Base-by-base conservation (phyloP, 2,888 invertebrate genomes). In the Sipha maydis region DNA sequence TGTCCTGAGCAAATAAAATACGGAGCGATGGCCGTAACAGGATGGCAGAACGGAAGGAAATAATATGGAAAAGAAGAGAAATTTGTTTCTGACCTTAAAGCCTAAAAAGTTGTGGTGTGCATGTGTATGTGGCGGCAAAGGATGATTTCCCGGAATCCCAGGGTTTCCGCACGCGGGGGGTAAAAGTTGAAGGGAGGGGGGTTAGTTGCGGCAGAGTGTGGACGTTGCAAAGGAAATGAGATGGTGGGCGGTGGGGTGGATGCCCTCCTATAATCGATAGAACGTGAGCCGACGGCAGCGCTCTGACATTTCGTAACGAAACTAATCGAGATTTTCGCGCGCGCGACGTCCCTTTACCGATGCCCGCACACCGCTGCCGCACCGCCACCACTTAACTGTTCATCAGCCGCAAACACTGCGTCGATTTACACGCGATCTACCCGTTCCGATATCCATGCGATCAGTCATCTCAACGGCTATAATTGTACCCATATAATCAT, bases 241-340 rank as follows among this genome's bases (percentile, higher is more conserved):
- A 31, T 48, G 83, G 71, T 3, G 77, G 48, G n/a, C 21, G 67
- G 85, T 3, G 34, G 28, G 25, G 28, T 61, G 34, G 56, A 19
- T 5, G 41, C 48, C 41, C 69, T 82, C 41, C 75, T 82, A 71
- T 71, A 82, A 88, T 88, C 88, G 88, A 88, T 88, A 86, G 86
- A 61, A 86, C 86, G 86, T 88, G 88, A 88, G 73, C 82, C 88
- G 88, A 88, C 88, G 67, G 80, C 88, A 88, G 88, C 88, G 88
- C 88, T 82, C 80, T 88, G 88, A 88, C 67, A 75, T 82, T 67
- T 28, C 75, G 82, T 67, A 80, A 67, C 75, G 75, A 73, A 88
- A 88, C 88, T 88, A 80, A 88, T 88, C 79, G 79, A 61, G 61
- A 80, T 86, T 79, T 86, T 85, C 19, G n/a, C 73, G 19, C 56